Evolutionary conservation across 2,888 invertebrate species (phyloP), one percentile per base, ranked within the genome.

Genomic region (Pandemis cinnamomeana): DNA sequence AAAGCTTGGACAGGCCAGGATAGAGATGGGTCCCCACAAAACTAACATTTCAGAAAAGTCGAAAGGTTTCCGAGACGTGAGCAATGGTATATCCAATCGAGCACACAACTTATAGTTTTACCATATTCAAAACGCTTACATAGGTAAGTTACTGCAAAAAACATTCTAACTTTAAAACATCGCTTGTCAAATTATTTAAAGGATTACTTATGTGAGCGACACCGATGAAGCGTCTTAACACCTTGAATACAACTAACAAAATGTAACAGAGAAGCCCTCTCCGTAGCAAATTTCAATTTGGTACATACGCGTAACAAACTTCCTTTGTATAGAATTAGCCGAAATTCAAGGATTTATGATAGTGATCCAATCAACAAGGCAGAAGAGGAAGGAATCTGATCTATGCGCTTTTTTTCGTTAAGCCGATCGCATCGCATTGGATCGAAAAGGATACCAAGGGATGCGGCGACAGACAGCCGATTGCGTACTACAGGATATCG

Each of bases 301-400:
- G 58, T 27, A 11, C 58, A 58, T 27, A 58, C 27, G 58, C 27
- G 27, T 20, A 27, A 58, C 58, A 58, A 58, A 58, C n/a, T 27
- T 27, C 58, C 20, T 20, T 55, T 58, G 11, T 58, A 8, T 27
- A n/a, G 10, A 58, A 58, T 58, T 27, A 58, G 58, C 58, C 10
- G 5, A 58, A 58, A 27, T 58, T 58, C 58, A 58, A 58, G 58
- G 58, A 58, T 58, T 58, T 58, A 55, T 15, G 53, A 53, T 53
- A 8, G 15, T 55, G 2, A 10, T 3, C 11, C 15, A 58, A 58
- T 58, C 10, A 27, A 58, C 27, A 36, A 48, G 7, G 15, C n/a
- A 53, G n/a, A 2, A n/a, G 51, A n/a, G 51, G n/a, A n/a, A n/a
- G 51, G 15, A n/a, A 53, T 53, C n/a, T 53, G 51, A 53, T 15